Evolutionary conservation across 2,888 invertebrate species (phyloP), one percentile per base, ranked within the genome.

Genomic region (Drosophila macrospina): DNA sequence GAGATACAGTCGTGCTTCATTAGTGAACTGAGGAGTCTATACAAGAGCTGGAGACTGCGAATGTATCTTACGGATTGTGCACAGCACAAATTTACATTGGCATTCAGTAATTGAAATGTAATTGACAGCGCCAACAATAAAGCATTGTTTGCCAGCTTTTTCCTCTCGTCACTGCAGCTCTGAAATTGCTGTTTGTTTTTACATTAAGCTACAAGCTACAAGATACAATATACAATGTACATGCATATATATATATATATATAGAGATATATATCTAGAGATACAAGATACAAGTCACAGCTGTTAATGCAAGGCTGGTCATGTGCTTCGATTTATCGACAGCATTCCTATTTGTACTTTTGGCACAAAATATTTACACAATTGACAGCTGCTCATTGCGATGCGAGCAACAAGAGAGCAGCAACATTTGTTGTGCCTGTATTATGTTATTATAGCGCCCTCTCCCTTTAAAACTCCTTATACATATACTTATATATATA

Each of bases 291-390:
- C 54, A 69, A 73, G 77, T 55, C 54, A 30, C 85, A 87, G 87
- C 81, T 84, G 84, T 69, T 68, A 69, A 68, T 80, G 87, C 78
- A 84, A 62, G 68, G 75, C 69, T 70, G 69, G 68, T 87, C 82
- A 82, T 82, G 86, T 85, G 88, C 69, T 81, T 85, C 88, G 82
- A 82, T 82, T 81, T 81, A 82, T 87, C 79, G 86, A 85, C 57
- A 73, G 61, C 67, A 81, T 77, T 73, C 75, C 79, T 82, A 85
- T 82, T 82, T 82, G 86, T 82, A 73, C 82, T 67, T 73, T 87
- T 81, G 69, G 60, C 88, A 77, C 74, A 88, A 86, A 88, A 88
- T 84, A 88, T 88, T 84, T 88, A 86, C 77, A 84, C 83, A 84
- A 83, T 74, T 83, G 83, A 86, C 83, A 83, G 88, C 83, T 83